phyloP scores from a whole-genome alignment of 2,113 vertebrate species.

The Desmodus rotundus region DNA sequence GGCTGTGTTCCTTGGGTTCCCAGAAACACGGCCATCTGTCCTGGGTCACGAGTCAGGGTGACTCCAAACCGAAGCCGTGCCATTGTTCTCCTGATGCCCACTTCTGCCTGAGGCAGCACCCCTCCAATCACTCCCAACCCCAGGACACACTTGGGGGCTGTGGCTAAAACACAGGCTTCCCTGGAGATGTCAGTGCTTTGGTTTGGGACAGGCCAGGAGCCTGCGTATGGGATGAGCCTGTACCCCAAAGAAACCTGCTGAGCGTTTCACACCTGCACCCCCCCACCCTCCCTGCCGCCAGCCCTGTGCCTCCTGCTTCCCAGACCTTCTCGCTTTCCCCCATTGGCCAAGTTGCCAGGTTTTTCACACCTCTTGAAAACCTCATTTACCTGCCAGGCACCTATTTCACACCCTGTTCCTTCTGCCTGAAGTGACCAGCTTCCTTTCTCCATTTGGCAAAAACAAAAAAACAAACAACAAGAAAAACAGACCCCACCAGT shows the following conservation, averaged over 20 bases:
- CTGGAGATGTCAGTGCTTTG: neutral
- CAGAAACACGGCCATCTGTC: neutral
- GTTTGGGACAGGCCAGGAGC: neutral
- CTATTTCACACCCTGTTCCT: slow-evolving; percentile 30
- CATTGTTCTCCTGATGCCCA: neutral
- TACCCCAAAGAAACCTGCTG: neutral
- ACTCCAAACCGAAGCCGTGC: neutral
- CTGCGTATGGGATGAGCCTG: fast-evolving
- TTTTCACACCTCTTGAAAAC: slow-evolving; percentile 30
- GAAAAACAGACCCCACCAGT: too few species aligned
- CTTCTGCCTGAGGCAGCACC: neutral
- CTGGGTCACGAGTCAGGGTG: neutral
- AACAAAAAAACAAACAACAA: too few species aligned
- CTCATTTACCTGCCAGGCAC: slow-evolving; percentile 31
- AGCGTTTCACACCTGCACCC: too few species aligned
- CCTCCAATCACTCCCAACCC: fast-evolving
- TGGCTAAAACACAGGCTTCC: neutral
- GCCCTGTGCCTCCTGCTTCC: neutral
- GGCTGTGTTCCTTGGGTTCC: neutral
- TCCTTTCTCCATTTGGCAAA: neutral
- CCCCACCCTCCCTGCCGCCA: neutral
- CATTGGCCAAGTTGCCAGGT: neutral
- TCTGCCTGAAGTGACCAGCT: neutral
- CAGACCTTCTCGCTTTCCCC: neutral
- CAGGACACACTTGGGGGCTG: neutral